Conservation (phyloP, 2,797 vertebrate genomes). For the Ceyx erithaca region DNA sequence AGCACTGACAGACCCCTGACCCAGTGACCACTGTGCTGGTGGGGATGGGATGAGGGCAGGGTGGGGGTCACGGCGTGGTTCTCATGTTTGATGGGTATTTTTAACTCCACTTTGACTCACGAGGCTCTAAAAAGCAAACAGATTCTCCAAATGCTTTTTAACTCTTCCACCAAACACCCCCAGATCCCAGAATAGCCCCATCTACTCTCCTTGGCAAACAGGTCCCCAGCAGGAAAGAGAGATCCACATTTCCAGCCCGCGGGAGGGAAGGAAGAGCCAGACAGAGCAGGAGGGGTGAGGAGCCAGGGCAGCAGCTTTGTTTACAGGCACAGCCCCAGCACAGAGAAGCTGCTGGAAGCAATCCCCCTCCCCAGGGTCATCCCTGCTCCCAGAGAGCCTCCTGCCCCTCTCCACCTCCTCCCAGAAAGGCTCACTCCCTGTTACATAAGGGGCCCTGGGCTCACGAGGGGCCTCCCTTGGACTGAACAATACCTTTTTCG, state of each 20-base stretch:
- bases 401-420: background rate
- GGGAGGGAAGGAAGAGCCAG: background rate
- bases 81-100: conserved; percentile 27
- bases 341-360: conserved; percentile 20
- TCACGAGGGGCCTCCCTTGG: conserved; percentile 30
- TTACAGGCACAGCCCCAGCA: conserved; percentile 26
- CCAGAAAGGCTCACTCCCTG: conserved; percentile 66
- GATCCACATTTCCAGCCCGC: accelerated
- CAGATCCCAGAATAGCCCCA: conserved; percentile 21
- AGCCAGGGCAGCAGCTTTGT: background rate
- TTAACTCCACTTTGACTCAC: conserved; percentile 49
- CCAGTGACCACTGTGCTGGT: background rate
- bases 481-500: conserved; percentile 79
- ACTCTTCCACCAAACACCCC: background rate
- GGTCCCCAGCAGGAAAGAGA: background rate
- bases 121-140: conserved; percentile 25
- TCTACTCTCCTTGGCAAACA: background rate
- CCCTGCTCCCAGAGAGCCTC: background rate
- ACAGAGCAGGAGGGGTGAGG: background rate
- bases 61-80: background rate
- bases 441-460: conserved; percentile 70
- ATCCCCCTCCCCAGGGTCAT: conserved; percentile 3
- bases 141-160: conserved; percentile 33
- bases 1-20: background rate
- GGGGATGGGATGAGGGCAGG: conserved; percentile 27